These are phyloP conservation scores for Condylura cristata DNA, from an alignment of 2,113 vertebrate genomes.

Conservation along the genomic window DNA sequence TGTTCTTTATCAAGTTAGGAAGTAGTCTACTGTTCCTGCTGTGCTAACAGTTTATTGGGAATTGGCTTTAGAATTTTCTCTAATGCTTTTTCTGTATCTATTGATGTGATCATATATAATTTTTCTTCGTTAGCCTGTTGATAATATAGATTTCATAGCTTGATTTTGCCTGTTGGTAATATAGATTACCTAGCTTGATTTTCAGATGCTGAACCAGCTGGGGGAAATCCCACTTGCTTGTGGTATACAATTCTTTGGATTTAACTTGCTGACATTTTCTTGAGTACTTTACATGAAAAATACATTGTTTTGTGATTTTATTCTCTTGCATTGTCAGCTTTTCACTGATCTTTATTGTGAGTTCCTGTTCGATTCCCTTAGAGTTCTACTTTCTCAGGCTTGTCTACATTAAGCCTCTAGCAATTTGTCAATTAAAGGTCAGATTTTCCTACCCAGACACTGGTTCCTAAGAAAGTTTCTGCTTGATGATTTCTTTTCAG, in stretches of 20 bases:
- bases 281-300: background rate
- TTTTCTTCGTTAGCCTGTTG: background rate
- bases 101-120: background rate
- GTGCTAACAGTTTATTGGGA: background rate
- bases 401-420: background rate
- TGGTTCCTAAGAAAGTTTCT: background rate
- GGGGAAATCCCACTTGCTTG: background rate
- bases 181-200: background rate
- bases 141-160: background rate
- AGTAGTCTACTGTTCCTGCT: too few relatives aligned
- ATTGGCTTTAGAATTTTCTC: background rate
- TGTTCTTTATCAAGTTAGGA: background rate
- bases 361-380: background rate
- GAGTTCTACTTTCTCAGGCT: background rate
- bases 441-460: background rate
- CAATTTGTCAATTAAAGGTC: background rate
- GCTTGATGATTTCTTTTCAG: background rate
- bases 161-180: too few relatives aligned
- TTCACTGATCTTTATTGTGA: background rate
- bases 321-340: background rate
- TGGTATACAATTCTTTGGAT: background rate
- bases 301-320: background rate
- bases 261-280: background rate
- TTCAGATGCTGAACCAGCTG: background rate
- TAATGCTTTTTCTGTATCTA: background rate